A percentile compares a stretch with the other conserved stretches of the same genome.
Evolutionary conservation across 1,140 invertebrate species (phyloP).

Genomic region (Diprion similis): DNA sequence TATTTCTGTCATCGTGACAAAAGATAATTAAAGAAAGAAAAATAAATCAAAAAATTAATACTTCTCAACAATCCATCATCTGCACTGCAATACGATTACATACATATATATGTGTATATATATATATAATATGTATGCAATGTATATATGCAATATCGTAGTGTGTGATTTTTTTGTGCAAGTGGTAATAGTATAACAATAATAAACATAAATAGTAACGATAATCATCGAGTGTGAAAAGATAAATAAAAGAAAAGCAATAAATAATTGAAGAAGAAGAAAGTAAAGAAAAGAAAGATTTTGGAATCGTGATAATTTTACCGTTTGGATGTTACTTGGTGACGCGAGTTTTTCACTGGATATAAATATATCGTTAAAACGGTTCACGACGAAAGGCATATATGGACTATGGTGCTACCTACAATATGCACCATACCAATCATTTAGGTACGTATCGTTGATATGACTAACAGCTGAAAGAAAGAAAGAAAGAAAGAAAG

Average conservation of each 20-base stretch:
- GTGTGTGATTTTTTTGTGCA: background rate
- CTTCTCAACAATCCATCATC: too few relatives aligned
- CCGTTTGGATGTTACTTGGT: background rate
- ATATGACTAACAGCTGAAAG: background rate
- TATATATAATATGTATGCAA: background rate
- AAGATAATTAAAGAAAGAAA: too few relatives aligned
- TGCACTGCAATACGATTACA: too few relatives aligned
- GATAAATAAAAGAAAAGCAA: background rate
- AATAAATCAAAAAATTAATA: too few relatives aligned
- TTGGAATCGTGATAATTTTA: background rate
- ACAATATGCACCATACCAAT: constrained; percentile 58
- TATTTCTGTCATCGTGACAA: too few relatives aligned
- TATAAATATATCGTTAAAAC: background rate
- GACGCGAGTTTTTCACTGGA: background rate
- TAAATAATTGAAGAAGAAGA: background rate
- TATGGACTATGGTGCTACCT: constrained; percentile 54
- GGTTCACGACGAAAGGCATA: constrained; percentile 37
- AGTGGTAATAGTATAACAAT: too few relatives aligned
- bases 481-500: background rate
- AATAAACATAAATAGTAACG: background rate
- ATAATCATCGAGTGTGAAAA: background rate
- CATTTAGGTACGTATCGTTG: constrained; percentile 51
- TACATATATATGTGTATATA: background rate
- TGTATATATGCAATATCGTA: background rate
- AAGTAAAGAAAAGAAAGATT: background rate